Base-by-base conservation (phyloP, 2,888 invertebrate species). In the Hydropsyche betteni region DNA sequence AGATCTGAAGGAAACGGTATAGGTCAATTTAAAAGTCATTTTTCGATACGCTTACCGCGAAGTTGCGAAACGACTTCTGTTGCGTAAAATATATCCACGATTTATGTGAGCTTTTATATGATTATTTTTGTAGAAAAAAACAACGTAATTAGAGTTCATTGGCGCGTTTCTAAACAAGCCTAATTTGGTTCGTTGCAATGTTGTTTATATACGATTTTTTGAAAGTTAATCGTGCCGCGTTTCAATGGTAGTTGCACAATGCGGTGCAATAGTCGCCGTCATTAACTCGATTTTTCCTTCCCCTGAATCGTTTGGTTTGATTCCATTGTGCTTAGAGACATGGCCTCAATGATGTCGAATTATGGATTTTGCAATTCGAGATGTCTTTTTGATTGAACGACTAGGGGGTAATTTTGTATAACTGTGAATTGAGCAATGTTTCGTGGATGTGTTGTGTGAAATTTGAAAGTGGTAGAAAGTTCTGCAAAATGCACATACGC, bases 341-440 rank as follows among this genome's bases (percentile, higher is more conserved):
- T 64, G 64, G 34, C 64, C 64, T 64, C 36, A 64, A 64, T 64
- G 64, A 64, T 64, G 64, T 36, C 64, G 64, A 36, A 64, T 64
- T 64, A 64, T 64, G 34, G 5, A 64, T 64, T 64, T 64, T 6
- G 64, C 4, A 64, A 64, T 24, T 33, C 4, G 5, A 8, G 64
- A 64, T 7, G 64, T 34, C 34, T 34, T 33, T 33, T 64, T 64
- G 10, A 36, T 64, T 36, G 34, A 36, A 36, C 34, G 34, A 5
- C 64, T 33, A 64, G 64, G 24, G 44, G 44, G 44, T 44, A 44
- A 44, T 44, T 44, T 44, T 44, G 44, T 44, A 6, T 44, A 6
- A 10, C 10, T 36, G 34, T n/a, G 64, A 64, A 64, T 64, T 34
- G 34, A 12, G 64, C 16, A 55, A 55, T 55, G 44, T 44, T 24